These are phyloP conservation scores for Andrena cerasifolii DNA, from an alignment of 1,140 invertebrate genomes.

Conservation along the genomic window DNA sequence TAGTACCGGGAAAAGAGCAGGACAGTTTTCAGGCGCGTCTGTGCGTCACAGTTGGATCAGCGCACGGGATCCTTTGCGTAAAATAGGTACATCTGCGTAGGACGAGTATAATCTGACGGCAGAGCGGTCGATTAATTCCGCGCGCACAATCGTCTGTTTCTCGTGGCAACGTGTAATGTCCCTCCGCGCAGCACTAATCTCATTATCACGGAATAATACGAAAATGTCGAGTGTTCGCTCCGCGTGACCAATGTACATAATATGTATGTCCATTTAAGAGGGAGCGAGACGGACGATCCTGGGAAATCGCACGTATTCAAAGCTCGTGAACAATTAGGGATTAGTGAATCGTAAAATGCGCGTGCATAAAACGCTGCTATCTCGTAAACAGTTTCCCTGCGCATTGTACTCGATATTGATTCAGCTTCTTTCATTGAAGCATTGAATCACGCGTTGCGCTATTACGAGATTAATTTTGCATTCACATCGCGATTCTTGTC, in stretches of 20 bases:
- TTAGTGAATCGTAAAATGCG: neutral
- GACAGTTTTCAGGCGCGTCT: neutral
- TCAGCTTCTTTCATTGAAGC: neutral
- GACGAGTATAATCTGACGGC: conserved; percentile 29
- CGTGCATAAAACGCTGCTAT: neutral
- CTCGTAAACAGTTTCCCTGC: neutral
- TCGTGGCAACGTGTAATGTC: conserved; percentile 12
- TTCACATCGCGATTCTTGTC: neutral
- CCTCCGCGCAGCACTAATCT: conserved; percentile 43
- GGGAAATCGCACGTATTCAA: neutral
- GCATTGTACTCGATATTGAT: neutral
- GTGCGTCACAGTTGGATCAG: neutral
- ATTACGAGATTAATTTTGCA: neutral
- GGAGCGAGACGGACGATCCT: neutral
- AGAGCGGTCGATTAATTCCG: conserved; percentile 17
- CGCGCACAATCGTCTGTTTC: conserved; percentile 2
- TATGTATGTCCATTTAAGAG: conserved; percentile 29
- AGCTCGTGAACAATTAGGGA: neutral
- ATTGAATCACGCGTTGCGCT: neutral
- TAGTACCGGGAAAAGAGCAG: neutral
- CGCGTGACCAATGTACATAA: neutral
- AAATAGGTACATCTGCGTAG: conserved; percentile 12
- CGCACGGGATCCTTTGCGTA: neutral
- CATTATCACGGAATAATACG: conserved; percentile 51
- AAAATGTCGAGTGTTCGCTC: neutral